These are phyloP conservation scores for Nanorana parkeri DNA, from an alignment of 2,113 vertebrate genomes.

Conservation along the genomic window DNA sequence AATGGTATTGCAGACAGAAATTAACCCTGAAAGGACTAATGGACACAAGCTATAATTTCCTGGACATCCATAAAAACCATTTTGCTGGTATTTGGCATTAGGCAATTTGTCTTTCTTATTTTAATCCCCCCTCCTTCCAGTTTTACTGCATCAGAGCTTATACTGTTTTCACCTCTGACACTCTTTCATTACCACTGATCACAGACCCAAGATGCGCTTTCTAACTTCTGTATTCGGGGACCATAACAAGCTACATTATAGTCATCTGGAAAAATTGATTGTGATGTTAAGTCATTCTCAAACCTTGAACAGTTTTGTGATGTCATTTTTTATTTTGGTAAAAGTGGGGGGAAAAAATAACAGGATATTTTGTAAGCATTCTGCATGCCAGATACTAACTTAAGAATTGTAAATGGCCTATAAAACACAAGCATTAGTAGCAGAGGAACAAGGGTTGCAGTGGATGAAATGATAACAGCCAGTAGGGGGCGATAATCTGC, in stretches of 20 bases:
- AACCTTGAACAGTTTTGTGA: no score
- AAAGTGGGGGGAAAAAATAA: no score
- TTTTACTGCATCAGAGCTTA: slow-evolving; percentile 45
- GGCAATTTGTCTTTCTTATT: slow-evolving; percentile 70
- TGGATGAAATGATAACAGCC: no score
- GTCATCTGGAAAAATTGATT: no score
- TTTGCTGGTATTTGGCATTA: slow-evolving; percentile 70
- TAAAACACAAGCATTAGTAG: no score
- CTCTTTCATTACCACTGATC: slow-evolving; percentile 44
- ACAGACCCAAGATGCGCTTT: neutral
- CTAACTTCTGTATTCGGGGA: neutral
- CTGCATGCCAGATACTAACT: no score
- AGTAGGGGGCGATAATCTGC: no score
- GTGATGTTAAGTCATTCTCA: no score
- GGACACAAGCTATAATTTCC: slow-evolving; percentile 91
- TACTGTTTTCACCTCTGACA: slow-evolving; percentile 43
- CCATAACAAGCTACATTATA: slow-evolving; percentile 8
- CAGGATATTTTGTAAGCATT: no score
- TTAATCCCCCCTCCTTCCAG: slow-evolving; percentile 61
- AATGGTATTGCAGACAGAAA: slow-evolving; percentile 96
- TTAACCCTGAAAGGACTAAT: slow-evolving; percentile 99
- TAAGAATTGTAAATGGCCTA: no score
- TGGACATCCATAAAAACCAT: slow-evolving; percentile 88
- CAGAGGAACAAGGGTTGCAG: no score
- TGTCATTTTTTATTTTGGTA: no score